Evolutionary conservation across 2,113 vertebrate species (phyloP).

Genomic region (Phyllopteryx taeniolatus): DNA sequence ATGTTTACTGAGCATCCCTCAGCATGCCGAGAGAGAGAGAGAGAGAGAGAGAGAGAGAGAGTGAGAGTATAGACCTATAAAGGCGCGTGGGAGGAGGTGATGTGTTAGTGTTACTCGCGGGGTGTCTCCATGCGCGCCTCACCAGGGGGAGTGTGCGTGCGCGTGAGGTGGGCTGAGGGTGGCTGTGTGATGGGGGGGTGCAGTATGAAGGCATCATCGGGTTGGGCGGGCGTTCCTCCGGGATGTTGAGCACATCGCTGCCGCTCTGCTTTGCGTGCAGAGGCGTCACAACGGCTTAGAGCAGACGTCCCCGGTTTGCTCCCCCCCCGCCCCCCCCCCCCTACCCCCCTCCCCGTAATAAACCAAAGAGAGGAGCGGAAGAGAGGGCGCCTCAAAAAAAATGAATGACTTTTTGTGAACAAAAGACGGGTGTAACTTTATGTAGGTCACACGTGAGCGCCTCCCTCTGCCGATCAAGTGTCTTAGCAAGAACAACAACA

Average conservation of each 20-base stretch:
- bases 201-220: neutral
- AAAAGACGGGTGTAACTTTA: conserved; percentile 34
- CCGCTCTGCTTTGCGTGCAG: neutral
- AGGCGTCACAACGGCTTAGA: neutral
- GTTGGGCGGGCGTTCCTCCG: neutral
- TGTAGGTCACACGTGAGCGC: conserved; percentile 33
- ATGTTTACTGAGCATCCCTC: no score
- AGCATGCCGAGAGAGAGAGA: neutral
- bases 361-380: neutral
- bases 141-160: neutral
- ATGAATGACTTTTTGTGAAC: conserved; percentile 35
- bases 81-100: conserved; percentile 7
- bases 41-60: neutral
- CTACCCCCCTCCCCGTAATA: neutral
- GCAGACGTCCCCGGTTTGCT: neutral
- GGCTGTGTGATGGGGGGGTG: neutral
- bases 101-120: conserved; percentile 21
- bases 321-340: no score
- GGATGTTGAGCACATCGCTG: neutral
- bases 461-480: conserved; percentile 6
- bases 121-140: conserved; percentile 2
- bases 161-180: neutral
- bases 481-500: conserved; percentile 1
- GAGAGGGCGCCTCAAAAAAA: neutral
- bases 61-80: neutral